phyloP scores from a whole-genome alignment of 2,888 invertebrate species.

The Eupithecia centaureata region DNA sequence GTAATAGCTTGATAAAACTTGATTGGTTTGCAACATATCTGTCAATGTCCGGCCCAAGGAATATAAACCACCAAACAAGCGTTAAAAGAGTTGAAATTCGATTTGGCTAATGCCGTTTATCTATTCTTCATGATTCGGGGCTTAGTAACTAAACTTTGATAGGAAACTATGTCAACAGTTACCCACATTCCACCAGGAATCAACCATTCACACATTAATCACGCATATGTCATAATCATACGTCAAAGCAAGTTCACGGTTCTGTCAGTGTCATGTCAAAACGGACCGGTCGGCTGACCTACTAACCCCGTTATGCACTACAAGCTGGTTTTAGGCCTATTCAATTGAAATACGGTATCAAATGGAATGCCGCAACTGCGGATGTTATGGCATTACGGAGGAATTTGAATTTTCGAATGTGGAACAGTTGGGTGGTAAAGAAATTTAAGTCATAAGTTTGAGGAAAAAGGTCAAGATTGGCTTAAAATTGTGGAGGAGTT shows the following conservation, averaged over 20 bases:
- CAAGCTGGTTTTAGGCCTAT: conserved; percentile 18
- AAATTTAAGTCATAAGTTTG: conserved; percentile 10
- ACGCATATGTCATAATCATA: conserved; percentile 53
- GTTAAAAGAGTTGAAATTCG: not conserved
- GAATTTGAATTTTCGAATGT: conserved; percentile 18
- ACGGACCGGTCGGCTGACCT: conserved; percentile 60
- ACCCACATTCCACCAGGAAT: conserved; percentile 30
- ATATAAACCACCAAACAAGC: too few species aligned
- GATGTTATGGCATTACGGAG: conserved; percentile 28
- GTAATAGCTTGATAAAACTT: too few species aligned
- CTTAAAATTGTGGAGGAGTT: not conserved
- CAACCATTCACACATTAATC: conserved; percentile 24
- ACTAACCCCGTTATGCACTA: conserved; percentile 53
- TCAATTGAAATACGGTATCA: conserved; percentile 10
- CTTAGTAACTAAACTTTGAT: not conserved
- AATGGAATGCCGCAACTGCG: conserved; percentile 13
- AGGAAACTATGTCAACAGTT: not conserved
- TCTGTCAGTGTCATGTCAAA: conserved; percentile 46
- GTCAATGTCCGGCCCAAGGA: too few species aligned
- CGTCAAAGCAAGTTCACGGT: conserved; percentile 73
- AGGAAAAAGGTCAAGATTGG: conserved; percentile 5
- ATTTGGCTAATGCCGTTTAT: not conserved
- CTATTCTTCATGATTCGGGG: not conserved
- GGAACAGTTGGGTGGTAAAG: conserved; percentile 17
- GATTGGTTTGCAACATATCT: too few species aligned